phyloP scores from a whole-genome alignment of 2,797 vertebrate genomes.

The Poeciliopsis turneri region DNA sequence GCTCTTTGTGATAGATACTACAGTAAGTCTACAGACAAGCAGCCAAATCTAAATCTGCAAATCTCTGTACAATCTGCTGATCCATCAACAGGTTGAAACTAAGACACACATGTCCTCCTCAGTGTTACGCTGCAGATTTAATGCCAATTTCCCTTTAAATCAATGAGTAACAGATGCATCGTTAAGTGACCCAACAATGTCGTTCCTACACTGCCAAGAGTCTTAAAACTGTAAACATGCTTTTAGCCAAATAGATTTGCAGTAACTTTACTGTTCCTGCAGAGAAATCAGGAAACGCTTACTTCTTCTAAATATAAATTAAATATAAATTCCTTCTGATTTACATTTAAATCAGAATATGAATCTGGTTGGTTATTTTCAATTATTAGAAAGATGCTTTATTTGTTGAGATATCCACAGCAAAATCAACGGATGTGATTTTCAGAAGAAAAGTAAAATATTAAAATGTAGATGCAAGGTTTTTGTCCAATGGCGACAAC shows the following conservation, averaged over 20 bases:
- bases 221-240: not conserved
- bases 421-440: not conserved
- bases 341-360: too few relatives aligned
- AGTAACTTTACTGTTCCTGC: not conserved
- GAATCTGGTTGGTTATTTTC: too few relatives aligned
- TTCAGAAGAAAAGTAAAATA: not conserved
- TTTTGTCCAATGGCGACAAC: not conserved
- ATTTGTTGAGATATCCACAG: too few relatives aligned
- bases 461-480: not conserved
- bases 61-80: constrained; percentile 10
- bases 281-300: not conserved
- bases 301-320: not conserved
- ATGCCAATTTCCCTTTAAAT: not conserved
- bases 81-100: not conserved
- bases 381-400: too few relatives aligned
- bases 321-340: too few relatives aligned
- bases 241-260: not conserved
- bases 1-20: not conserved
- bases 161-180: not conserved
- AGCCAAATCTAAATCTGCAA: not conserved
- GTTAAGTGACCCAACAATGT: not conserved
- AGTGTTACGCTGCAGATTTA: not conserved
- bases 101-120: not conserved
- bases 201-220: not conserved
- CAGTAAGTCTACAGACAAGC: not conserved